Evolutionary conservation across 2,113 vertebrate species (phyloP), one percentile per base, ranked within the genome.

Genomic region (Pithys albifrons): DNA sequence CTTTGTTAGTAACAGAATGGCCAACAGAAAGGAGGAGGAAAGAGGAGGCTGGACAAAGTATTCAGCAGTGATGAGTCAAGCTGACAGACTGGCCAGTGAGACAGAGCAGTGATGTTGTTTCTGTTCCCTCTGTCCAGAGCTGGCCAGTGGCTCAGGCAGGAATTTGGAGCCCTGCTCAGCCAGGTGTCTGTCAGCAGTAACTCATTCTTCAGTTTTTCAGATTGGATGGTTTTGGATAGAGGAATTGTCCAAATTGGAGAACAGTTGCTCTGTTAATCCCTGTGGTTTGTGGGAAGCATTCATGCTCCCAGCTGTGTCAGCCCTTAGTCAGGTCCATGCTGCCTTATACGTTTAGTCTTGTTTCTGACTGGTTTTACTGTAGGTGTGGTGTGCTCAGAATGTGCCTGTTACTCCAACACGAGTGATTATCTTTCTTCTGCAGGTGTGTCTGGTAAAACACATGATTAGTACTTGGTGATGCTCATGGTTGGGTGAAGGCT

Each of bases 401-500:
- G 90, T 81, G 65, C 25, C 52, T 91, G 61, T 54, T 91, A 59
- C 58, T 93, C 73, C 72, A 69, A 72, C 24, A 0, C 35, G 69
- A 35, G 19, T 39, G 75, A 94, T 92, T 81, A 84, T 82, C 31
- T 70, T 67, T 65, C 57, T 95, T 11, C 3, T 89, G 62, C 85
- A 91, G 88, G 85, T 95, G 86, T 94, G 84, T 59, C 70, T 88
- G 51, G 76, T 88, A 69, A 77, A 76, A 95, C 52, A 29, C 3
- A 71, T 52, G 29, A 86, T 93, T 95, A 92, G 57, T 51, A 24
- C 45, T 71, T 91, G 82, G 88, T 91, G 87, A 41, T 96, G 77
- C 95, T 89, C 41, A 18, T 91, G 88, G 87, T 84, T 95, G 93
- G 89, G 73, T 94, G 95, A 54, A 94, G 84, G 23, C 82, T 83